Percentiles rank a stretch among this genome's conserved stretches.
These are phyloP conservation scores for Centruroides vittatus DNA, from an alignment of 1,140 invertebrate species.

Conservation along the genomic window DNA sequence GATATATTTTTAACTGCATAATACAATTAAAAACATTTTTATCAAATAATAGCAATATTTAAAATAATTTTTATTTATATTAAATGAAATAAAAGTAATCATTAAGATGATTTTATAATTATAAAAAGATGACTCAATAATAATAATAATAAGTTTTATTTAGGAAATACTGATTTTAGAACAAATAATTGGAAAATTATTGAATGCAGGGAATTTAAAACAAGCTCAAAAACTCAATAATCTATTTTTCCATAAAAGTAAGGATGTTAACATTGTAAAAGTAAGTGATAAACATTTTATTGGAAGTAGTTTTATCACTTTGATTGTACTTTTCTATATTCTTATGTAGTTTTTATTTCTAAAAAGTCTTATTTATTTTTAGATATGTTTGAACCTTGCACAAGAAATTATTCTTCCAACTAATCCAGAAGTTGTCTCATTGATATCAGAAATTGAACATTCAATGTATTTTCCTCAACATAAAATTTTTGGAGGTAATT, in stretches of 20 bases:
- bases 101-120: too few relatives aligned
- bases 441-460: not conserved
- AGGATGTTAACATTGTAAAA: constrained; percentile 6
- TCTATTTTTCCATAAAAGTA: constrained; percentile 3
- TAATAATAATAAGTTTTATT: not conserved
- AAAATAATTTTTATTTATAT: too few relatives aligned
- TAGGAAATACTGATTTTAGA: constrained; percentile 5
- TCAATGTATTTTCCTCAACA: not conserved
- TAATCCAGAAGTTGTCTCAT: not conserved
- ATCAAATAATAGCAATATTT: too few relatives aligned
- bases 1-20: too few relatives aligned
- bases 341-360: not conserved
- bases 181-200: constrained; percentile 7
- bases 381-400: constrained; percentile 6
- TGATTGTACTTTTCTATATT: not conserved
- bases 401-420: not conserved
- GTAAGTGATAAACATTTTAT: not conserved
- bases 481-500: constrained; percentile 3
- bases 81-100: too few relatives aligned
- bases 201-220: constrained; percentile 1
- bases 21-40: too few relatives aligned
- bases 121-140: too few relatives aligned
- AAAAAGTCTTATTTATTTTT: not conserved
- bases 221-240: constrained; percentile 7
- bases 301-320: not conserved